These are phyloP conservation scores for Folsomia manolachei DNA, from an alignment of 2,888 invertebrate species.

Conservation along the genomic window DNA sequence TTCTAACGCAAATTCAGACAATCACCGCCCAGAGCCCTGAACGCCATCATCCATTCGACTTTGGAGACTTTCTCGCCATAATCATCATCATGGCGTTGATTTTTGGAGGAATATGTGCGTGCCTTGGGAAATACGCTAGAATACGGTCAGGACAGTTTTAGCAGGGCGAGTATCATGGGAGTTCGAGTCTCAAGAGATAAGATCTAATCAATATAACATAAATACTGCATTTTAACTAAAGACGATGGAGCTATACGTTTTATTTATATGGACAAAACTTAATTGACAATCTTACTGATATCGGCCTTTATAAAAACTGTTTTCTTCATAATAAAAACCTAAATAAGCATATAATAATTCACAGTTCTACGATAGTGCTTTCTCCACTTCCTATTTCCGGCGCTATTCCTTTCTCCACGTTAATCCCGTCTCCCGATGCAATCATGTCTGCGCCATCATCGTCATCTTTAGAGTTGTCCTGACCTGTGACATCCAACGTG, in stretches of 20 bases:
- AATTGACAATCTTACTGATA: neutral
- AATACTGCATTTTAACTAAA: no score
- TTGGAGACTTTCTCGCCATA: slow-evolving; percentile 47
- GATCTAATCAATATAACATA: no score
- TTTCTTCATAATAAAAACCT: neutral
- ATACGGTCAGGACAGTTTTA: slow-evolving; percentile 26
- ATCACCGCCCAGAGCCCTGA: neutral
- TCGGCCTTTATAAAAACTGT: neutral
- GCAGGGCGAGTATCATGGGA: neutral
- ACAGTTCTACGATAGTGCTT: neutral
- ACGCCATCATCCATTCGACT: slow-evolving; percentile 41
- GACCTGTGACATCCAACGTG: slow-evolving; percentile 5
- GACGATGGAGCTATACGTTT: no score
- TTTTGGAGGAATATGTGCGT: slow-evolving; percentile 43
- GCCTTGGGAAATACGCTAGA: slow-evolving; percentile 45
- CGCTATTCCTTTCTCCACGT: slow-evolving; percentile 1
- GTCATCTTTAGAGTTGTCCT: neutral
- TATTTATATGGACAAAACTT: no score
- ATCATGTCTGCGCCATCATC: neutral
- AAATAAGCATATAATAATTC: neutral
- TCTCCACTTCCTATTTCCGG: slow-evolving; percentile 1
- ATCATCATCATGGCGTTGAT: slow-evolving; percentile 36
- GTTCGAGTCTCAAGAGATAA: neutral
- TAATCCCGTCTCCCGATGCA: neutral
- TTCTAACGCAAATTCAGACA: neutral